Percentiles rank a stretch among this genome's conserved stretches.
phyloP scores from a whole-genome alignment of 2,797 vertebrate species.

The Siniperca undulata region DNA sequence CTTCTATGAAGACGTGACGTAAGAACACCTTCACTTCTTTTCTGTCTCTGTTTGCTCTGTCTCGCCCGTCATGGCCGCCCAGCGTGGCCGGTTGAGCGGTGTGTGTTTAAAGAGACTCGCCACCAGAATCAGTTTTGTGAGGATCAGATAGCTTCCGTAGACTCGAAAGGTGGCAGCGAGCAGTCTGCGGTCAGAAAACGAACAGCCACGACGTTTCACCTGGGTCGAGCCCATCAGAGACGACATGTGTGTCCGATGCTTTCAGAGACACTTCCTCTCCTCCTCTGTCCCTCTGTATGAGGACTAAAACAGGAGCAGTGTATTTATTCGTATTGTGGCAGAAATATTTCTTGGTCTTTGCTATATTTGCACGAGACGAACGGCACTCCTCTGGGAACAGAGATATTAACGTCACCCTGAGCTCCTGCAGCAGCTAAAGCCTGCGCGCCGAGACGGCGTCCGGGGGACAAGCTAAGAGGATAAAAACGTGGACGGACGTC shows the following conservation, averaged over 20 bases:
- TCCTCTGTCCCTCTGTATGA: background rate
- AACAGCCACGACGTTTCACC: background rate
- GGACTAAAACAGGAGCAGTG: background rate
- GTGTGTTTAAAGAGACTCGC: background rate
- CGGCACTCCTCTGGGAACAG: background rate
- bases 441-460: too few species aligned
- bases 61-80: background rate
- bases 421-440: too few species aligned
- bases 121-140: too few species aligned
- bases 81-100: background rate
- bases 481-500: too few species aligned
- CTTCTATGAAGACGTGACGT: conserved; percentile 94
- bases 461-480: too few species aligned
- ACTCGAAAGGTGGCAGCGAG: too few species aligned
- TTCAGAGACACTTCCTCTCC: too few species aligned
- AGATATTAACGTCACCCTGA: background rate
- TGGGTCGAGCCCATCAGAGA: too few species aligned
- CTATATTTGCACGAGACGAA: background rate
- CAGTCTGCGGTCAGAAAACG: too few species aligned
- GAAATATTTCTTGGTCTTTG: background rate
- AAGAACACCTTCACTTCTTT: conserved; percentile 55
- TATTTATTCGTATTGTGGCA: background rate
- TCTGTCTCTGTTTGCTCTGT: background rate
- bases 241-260: too few species aligned
- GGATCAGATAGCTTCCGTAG: too few species aligned